These are phyloP conservation scores for Acromyrmex heyeri DNA, from an alignment of 1,140 invertebrate species.

Conservation along the genomic window DNA sequence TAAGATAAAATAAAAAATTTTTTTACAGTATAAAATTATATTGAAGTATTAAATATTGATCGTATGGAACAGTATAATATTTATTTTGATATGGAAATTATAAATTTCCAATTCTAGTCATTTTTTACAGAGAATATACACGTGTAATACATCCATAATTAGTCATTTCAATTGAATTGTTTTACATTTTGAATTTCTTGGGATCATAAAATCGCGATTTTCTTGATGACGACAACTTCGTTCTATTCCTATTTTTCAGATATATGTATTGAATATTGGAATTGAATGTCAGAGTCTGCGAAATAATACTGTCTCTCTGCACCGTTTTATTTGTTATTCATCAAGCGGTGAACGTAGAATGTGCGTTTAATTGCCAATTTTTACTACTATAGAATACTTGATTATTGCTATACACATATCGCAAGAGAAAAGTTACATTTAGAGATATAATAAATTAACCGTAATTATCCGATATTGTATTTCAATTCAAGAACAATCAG, in stretches of 20 bases:
- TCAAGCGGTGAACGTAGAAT: background rate
- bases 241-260: background rate
- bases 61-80: too few species aligned
- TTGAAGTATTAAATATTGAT: too few species aligned
- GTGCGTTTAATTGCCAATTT: background rate
- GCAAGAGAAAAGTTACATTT: background rate
- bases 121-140: too few species aligned
- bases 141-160: background rate
- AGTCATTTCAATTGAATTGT: background rate
- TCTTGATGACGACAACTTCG: background rate
- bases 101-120: too few species aligned
- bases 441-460: background rate
- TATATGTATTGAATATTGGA: background rate
- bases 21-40: too few species aligned
- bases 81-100: too few species aligned
- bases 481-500: background rate
- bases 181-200: background rate
- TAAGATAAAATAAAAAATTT: too few species aligned
- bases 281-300: background rate
- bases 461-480: background rate
- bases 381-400: background rate
- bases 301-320: background rate
- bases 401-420: background rate
- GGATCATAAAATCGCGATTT: background rate
- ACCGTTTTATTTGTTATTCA: constrained; percentile 29